Conservation (phyloP, 2,113 vertebrate genomes). For the Aspidoscelis tigris region DNA sequence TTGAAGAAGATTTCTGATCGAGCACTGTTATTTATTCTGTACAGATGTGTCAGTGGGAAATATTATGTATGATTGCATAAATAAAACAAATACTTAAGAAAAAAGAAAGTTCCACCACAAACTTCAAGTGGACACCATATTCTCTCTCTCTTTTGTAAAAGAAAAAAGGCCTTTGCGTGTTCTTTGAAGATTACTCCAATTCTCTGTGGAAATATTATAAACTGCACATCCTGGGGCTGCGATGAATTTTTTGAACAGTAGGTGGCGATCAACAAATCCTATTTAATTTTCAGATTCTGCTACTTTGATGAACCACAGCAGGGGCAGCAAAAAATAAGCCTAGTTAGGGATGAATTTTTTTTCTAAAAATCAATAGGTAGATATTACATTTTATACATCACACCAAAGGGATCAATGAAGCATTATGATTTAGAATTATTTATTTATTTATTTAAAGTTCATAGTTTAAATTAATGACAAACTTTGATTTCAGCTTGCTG, state of each 20-base stretch:
- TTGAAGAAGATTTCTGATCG: not conserved
- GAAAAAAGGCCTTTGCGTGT: not conserved
- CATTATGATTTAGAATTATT: not conserved
- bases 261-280: slow-evolving; percentile 4
- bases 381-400: not conserved
- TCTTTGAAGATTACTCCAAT: not conserved
- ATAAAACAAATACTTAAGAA: not conserved
- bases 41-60: not conserved
- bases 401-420: not conserved
- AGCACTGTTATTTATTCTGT: too few species aligned
- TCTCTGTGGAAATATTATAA: not conserved
- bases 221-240: not conserved
- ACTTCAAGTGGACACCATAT: not conserved
- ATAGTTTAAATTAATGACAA: not conserved
- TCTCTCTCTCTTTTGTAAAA: not conserved
- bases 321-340: not conserved
- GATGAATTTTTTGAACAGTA: not conserved
- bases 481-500: not conserved
- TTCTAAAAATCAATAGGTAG: not conserved
- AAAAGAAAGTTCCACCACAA: not conserved
- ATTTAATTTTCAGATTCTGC: not conserved
- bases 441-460: not conserved
- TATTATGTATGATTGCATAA: not conserved
- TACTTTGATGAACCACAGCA: not conserved
- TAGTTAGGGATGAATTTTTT: too few species aligned